phyloP scores from a whole-genome alignment of 2,113 vertebrate species.

The Lycaon pictus region DNA sequence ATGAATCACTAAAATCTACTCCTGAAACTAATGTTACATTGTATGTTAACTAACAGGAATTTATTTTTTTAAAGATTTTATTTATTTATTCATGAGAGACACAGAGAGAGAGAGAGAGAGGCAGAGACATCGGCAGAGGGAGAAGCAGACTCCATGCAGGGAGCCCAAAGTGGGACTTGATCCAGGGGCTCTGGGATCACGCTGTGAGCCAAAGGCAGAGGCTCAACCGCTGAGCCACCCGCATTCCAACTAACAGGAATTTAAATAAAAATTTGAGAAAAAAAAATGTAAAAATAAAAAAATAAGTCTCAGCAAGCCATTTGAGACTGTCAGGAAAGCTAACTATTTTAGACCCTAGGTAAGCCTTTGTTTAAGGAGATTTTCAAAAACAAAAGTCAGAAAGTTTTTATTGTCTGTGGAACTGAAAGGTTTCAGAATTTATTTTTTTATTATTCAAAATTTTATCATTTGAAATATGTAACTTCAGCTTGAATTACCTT shows the following conservation, averaged over 20 bases:
- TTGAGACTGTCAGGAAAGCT: background rate
- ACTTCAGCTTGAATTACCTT: constrained; percentile 18
- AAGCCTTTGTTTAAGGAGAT: background rate
- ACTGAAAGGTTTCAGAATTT: background rate
- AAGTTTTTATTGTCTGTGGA: background rate
- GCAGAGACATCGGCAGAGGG: no score
- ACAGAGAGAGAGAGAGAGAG: no score
- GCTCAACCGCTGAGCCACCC: no score
- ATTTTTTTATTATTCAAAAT: background rate
- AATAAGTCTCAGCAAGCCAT: background rate
- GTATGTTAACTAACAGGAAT: background rate
- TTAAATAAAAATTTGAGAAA: background rate
- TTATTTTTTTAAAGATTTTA: no score
- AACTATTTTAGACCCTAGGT: background rate
- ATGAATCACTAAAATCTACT: background rate
- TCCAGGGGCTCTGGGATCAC: no score
- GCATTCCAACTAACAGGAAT: background rate
- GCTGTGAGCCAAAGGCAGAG: no score
- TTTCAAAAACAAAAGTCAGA: background rate
- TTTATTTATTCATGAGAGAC: no score
- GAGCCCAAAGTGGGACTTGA: no score
- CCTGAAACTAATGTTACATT: background rate
- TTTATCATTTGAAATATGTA: constrained; percentile 25
- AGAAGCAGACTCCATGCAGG: no score
- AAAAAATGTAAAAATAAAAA: background rate